Evolutionary conservation across 2,888 invertebrate species (phyloP).

Genomic region (Nipponacmea schrenckii): DNA sequence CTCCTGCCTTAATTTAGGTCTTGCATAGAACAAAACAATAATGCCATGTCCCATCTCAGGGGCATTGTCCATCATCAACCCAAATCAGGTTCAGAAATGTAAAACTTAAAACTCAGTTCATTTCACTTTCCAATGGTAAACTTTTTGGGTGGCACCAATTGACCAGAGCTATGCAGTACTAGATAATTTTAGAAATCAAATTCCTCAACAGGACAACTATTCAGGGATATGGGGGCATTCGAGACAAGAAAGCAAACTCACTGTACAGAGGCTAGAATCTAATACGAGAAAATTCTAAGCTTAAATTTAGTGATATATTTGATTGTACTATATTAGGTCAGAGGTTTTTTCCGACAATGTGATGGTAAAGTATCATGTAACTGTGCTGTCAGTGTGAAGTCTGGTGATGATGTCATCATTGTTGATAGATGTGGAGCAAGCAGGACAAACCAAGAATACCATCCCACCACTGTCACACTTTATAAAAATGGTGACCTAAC

Average conservation of each 20-base stretch:
- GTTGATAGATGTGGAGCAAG: slow-evolving; percentile 37
- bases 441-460: not conserved
- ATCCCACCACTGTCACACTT: slow-evolving; percentile 22
- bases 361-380: slow-evolving; percentile 32
- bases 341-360: slow-evolving; percentile 28
- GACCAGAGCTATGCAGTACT: not conserved
- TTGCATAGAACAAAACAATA: too few relatives aligned
- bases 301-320: too few relatives aligned
- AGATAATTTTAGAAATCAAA: not conserved
- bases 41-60: too few relatives aligned
- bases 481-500: slow-evolving; percentile 37
- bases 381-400: slow-evolving; percentile 41
- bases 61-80: too few relatives aligned
- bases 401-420: slow-evolving; percentile 44
- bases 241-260: too few relatives aligned
- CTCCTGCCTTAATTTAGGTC: not conserved
- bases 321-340: slow-evolving; percentile 16
- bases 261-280: too few relatives aligned
- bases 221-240: too few relatives aligned
- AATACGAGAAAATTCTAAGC: too few relatives aligned
- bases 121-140: too few relatives aligned
- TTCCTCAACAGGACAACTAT: not conserved
- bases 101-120: too few relatives aligned
- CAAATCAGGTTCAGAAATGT: too few relatives aligned
- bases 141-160: too few relatives aligned